Base-by-base conservation (phyloP, 64 coral and sea anemone species). In the Anthopleura sola region DNA sequence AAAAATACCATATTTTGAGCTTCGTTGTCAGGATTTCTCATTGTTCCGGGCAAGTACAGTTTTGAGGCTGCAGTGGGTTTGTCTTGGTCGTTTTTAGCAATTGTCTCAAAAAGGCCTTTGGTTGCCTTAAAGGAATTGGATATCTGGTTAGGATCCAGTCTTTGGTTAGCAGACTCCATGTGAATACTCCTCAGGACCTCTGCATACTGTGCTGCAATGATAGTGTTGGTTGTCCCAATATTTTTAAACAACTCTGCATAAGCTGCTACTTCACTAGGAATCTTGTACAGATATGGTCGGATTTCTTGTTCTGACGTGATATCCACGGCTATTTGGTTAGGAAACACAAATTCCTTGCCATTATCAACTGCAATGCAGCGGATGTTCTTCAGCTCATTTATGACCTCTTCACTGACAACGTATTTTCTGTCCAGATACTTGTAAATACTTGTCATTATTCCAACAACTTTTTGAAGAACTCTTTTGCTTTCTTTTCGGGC, bases 201-300 rank as follows among this genome's bases (percentile, higher is more conserved):
- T 24, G 79, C 78, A 33, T 92, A 92, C 24, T 92, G 90, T 14
- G 47, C 29, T 4, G 36, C 10, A 9, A 47, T 78, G 32, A 84
- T 84, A 32, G 46, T 33, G 6, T 62, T 44, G 23, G 85, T 75
- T 33, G 78, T 75, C 9, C 90, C 90, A 26, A 92, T 79, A 14
- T 39, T 55, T 33, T 87, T 39, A 87, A 92, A 92, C 32, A 92
- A 55, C 1, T 15, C 17, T 12, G 36, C 50, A 84, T 75, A 87
- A 32, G 44, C 6, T 18, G 84, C 85, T 31, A 92, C 32, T 60
- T 76, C 60, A n/a, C 28, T 49, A 24, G 90, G 90, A 18, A 87
- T 69, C 81, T 81, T 84, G 78, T 92, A 92, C 33, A 92, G 60
- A 33, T 87, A 92, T 36, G 90, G 90, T 37, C 9, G 54, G 29